A percentile compares a stretch with the other conserved stretches of the same genome.
Conservation (phyloP, 2,797 vertebrate species). For the Tragelaphus oryx region DNA sequence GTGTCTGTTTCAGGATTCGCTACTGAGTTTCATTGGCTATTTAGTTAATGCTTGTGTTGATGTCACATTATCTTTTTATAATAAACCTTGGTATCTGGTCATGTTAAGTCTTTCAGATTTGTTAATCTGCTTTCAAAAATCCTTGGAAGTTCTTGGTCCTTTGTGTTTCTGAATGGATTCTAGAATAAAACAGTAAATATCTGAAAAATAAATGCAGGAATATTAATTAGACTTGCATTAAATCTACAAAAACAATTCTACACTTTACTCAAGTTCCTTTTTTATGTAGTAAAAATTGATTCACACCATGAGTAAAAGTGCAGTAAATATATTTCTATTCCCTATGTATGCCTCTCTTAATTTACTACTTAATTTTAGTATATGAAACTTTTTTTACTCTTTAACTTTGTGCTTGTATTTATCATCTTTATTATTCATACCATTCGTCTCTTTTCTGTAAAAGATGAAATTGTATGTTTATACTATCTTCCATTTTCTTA, state of each 20-base stretch:
- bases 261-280: neutral
- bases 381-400: neutral
- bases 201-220: neutral
- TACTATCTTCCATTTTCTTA: neutral
- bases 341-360: neutral
- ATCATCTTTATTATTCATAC: neutral
- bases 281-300: neutral
- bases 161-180: neutral
- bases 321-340: neutral
- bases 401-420: neutral
- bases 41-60: neutral
- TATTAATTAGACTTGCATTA: neutral
- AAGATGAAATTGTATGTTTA: neutral
- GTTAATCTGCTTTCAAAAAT: neutral
- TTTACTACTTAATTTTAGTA: neutral
- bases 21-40: neutral
- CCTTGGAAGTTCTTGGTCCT: neutral
- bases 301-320: neutral
- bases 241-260: neutral
- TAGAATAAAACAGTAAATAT: neutral
- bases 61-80: neutral
- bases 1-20: neutral
- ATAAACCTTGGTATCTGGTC: neutral
- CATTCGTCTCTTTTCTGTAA: neutral
- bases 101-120: neutral